Evolutionary conservation across 2,113 vertebrate species (phyloP).

Genomic region (Nyctereutes procyonoides): DNA sequence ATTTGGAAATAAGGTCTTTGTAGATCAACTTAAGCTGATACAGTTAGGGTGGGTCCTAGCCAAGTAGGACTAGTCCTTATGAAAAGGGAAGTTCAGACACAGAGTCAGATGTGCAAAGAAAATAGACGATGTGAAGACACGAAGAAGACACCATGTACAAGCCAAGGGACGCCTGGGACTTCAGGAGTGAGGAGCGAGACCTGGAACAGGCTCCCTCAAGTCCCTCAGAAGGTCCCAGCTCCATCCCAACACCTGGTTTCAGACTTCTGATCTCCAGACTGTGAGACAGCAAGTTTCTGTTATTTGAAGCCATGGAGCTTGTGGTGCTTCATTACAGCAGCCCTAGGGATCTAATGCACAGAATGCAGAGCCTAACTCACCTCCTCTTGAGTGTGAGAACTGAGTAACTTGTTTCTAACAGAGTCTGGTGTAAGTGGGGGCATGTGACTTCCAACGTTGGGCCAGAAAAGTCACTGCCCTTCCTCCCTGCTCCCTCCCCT

Average conservation of each 20-base stretch:
- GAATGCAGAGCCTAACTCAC: neutral
- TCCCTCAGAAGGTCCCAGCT: neutral
- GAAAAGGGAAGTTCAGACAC: neutral
- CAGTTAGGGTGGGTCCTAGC: neutral
- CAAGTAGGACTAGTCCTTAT: too few species aligned
- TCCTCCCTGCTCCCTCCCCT: neutral
- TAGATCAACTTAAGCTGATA: neutral
- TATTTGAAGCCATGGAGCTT: neutral
- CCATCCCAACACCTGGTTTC: neutral
- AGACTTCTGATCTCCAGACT: neutral
- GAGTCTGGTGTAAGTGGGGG: neutral
- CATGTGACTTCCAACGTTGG: neutral
- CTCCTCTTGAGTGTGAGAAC: neutral
- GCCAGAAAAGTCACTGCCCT: rapidly evolving
- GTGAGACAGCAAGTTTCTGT: neutral
- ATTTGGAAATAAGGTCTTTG: neutral
- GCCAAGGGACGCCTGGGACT: neutral
- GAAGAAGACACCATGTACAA: neutral
- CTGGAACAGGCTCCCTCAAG: neutral
- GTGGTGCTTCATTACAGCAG: neutral
- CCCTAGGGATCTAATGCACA: neutral
- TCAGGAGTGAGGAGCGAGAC: neutral
- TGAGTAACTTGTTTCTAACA: neutral
- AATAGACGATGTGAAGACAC: neutral
- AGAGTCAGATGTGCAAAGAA: neutral